Evolutionary conservation across 2,888 invertebrate species (phyloP).

Genomic region (Eupithecia subfuscata): DNA sequence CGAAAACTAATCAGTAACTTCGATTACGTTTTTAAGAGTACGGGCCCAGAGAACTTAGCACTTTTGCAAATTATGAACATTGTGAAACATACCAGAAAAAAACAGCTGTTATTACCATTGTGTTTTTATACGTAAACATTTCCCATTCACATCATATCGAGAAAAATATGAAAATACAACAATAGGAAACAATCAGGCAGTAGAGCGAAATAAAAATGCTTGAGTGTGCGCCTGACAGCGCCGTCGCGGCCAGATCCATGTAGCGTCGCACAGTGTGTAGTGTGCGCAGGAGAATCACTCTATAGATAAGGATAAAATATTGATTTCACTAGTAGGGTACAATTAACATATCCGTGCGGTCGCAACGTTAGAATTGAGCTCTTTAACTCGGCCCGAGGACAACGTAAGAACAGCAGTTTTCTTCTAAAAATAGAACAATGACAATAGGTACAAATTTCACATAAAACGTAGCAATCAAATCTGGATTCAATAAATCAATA

Average conservation of each 20-base stretch:
- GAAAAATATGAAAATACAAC: slow-evolving; percentile 26
- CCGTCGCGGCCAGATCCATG: slow-evolving; percentile 24
- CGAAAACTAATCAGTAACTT: too few species aligned
- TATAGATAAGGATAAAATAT: not conserved
- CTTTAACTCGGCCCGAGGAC: too few species aligned
- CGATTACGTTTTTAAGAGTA: too few species aligned
- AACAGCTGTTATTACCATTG: not conserved
- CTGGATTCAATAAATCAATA: too few species aligned
- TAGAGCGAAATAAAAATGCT: slow-evolving; percentile 39
- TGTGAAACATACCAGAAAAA: not conserved
- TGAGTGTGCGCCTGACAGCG: slow-evolving; percentile 35
- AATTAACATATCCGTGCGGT: too few species aligned
- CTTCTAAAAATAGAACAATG: too few species aligned
- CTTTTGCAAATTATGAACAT: not conserved
- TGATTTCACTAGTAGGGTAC: too few species aligned
- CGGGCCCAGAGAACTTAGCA: too few species aligned
- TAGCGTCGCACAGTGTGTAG: not conserved
- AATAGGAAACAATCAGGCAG: slow-evolving; percentile 38
- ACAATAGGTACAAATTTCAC: too few species aligned
- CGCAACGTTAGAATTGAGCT: too few species aligned
- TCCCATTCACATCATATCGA: slow-evolving; percentile 14
- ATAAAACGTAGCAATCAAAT: too few species aligned
- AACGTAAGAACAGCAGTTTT: too few species aligned
- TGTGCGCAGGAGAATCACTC: not conserved
- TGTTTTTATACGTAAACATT: not conserved